Conservation (phyloP, 1,140 invertebrate species). For the Stegodyphus dumicola region DNA sequence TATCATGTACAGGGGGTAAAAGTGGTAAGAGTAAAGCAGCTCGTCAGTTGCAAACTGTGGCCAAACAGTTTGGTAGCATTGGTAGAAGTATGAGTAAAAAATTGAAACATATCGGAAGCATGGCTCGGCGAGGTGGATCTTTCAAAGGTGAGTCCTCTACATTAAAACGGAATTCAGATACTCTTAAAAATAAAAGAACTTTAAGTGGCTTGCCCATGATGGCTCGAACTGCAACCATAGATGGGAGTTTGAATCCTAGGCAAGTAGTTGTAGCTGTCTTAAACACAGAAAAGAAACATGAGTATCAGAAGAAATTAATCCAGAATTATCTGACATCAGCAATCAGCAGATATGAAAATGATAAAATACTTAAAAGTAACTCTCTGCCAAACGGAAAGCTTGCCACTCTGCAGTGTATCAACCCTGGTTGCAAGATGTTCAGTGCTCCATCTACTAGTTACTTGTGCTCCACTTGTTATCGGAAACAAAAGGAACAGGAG, state of each 20-base stretch:
- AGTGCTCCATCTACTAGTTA: constrained; percentile 72
- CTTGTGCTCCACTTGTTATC: constrained; percentile 70
- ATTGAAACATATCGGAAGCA: constrained; percentile 74
- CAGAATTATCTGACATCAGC: constrained; percentile 86
- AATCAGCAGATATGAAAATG: constrained; percentile 74
- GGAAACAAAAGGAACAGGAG: constrained; percentile 66
- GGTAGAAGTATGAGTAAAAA: constrained; percentile 83
- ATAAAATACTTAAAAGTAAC: constrained; percentile 64
- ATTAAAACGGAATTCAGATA: constrained; percentile 20
- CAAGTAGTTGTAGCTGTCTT: constrained; percentile 75
- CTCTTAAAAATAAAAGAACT: constrained; percentile 46
- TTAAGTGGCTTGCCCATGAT: constrained; percentile 29
- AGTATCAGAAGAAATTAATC: constrained; percentile 85
- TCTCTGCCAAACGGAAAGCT: not conserved
- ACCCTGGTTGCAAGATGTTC: constrained; percentile 69
- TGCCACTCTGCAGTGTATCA: constrained; percentile 63
- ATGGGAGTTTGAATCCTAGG: constrained; percentile 35
- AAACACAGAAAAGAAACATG: constrained; percentile 77
- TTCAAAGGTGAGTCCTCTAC: constrained; percentile 54
- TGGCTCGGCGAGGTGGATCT: constrained; percentile 65
- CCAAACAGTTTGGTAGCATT: constrained; percentile 79
- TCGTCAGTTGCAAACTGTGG: constrained; percentile 79
- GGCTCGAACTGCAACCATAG: constrained; percentile 3
- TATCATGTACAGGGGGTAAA: constrained; percentile 34
- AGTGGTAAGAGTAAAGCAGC: constrained; percentile 72